These are phyloP conservation scores for Portunus trituberculatus DNA, from an alignment of 1,140 invertebrate genomes.

Conservation along the genomic window DNA sequence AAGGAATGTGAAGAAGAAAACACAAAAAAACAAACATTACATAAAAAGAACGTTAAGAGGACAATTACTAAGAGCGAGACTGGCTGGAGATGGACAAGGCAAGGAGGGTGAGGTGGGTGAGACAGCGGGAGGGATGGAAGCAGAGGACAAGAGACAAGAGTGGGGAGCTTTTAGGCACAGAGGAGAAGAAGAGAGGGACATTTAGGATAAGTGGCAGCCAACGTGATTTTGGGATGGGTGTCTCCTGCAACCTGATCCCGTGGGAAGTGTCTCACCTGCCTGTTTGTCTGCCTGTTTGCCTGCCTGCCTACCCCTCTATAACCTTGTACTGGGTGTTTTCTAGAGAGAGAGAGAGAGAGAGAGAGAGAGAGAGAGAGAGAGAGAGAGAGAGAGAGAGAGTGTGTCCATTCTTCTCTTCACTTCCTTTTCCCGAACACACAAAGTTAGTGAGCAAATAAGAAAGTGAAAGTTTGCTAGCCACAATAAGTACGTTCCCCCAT, in stretches of 20 bases:
- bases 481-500: too few species aligned
- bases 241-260: neutral
- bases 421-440: too few species aligned
- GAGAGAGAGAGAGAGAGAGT: neutral
- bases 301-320: neutral
- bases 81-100: neutral
- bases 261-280: slow-evolving; percentile 8
- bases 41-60: too few species aligned
- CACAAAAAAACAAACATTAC: too few species aligned
- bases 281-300: too few species aligned
- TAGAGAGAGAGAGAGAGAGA: neutral
- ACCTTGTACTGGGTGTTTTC: neutral
- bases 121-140: neutral
- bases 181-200: neutral
- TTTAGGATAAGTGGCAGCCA: slow-evolving; percentile 10
- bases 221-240: neutral
- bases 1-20: too few species aligned
- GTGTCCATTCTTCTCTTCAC: too few species aligned
- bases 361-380: neutral
- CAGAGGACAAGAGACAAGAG: neutral
- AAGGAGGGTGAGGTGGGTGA: neutral
- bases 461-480: too few species aligned
- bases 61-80: too few species aligned
- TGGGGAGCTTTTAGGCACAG: neutral
- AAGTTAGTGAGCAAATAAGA: too few species aligned